A percentile compares a stretch with the other conserved stretches of the same genome.
Evolutionary conservation across 2,113 vertebrate species (phyloP).

Genomic region (Archocentrus centrarchus): DNA sequence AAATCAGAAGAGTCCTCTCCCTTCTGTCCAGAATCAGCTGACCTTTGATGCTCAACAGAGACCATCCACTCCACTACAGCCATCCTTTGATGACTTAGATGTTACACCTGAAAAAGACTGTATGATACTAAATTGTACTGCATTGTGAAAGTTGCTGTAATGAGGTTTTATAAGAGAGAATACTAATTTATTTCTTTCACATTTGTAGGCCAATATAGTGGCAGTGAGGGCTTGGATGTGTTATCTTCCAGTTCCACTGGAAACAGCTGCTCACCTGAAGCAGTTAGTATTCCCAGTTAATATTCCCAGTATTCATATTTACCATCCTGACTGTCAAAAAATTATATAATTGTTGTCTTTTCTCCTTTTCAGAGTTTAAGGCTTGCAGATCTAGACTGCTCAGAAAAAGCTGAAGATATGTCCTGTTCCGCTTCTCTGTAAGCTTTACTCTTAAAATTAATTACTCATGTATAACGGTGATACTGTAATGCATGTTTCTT

Average conservation of each 20-base stretch:
- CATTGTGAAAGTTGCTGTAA: not conserved
- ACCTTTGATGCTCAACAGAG: constrained; percentile 36
- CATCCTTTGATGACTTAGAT: constrained; percentile 15
- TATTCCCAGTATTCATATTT: not conserved
- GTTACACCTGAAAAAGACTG: constrained; percentile 66
- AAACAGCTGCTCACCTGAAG: constrained; percentile 37
- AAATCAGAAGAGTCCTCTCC: constrained; percentile 9
- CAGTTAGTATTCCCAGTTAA: constrained; percentile 28
- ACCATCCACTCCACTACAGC: not conserved
- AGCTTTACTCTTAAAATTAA: constrained; percentile 44
- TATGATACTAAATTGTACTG: not conserved
- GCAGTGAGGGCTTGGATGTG: constrained; percentile 23
- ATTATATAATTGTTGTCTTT: constrained; percentile 6
- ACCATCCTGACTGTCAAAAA: not conserved
- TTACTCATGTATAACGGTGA: not conserved
- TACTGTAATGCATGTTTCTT: not conserved
- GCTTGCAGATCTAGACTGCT: constrained; percentile 64
- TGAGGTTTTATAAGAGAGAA: not conserved
- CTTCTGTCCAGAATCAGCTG: constrained; percentile 11
- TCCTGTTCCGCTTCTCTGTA: constrained; percentile 57
- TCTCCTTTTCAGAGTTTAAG: constrained; percentile 72
- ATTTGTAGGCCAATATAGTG: constrained; percentile 39
- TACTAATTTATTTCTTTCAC: not conserved
- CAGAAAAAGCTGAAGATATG: constrained; percentile 13
- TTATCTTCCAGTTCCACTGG: constrained; percentile 36